Base-by-base conservation (phyloP, 1,140 invertebrate genomes). In the Trichomalopsis sarcophagae region DNA sequence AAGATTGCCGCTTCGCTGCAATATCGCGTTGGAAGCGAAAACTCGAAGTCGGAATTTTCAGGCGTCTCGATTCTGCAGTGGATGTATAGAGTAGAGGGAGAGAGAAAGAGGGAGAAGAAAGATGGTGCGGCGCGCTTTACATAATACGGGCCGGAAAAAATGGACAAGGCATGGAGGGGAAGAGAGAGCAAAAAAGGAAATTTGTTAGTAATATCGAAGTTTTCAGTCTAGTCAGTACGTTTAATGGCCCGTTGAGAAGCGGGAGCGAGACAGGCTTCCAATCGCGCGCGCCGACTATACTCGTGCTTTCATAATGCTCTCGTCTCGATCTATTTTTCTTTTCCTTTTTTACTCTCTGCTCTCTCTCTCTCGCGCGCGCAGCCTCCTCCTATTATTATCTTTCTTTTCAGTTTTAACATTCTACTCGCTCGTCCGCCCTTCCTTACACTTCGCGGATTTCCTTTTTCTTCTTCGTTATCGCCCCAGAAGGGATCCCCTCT, bases 241-340 rank as follows among this genome's bases (percentile, higher is more conserved):
- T 92, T 89, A 92, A 93, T 93, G 92, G 92, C 91, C 91, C 92
- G 91, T 88, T 89, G 91, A 92, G 92, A 91, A 92, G 90, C 91
- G 55, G 17, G 21, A n/a, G 55, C 2, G 55, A n/a, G 55, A 62
- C 55, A 62, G 55, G 91, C 89, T 90, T 90, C 87, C 89, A 88
- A 83, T 88, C 86, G 82, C 21, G 82, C 21, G 30, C 21, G 30
- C 27, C 23, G n/a, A 21, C 4, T 62, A 55, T 33, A 90, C 91
- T 92, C 91, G 90, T 89, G 91, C 91, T 92, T 91, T 89, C 81
- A 87, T 88, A 86, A 87, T 84, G 84, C 14, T 78, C 23, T 30
- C 27, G 47, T 23, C n/a, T 55, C 40, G n/a, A 27, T 78, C 17
- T 78, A 30, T 55, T 62, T 62, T 23, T 11, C 23, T 33, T 44